Percentiles rank a stretch among this genome's conserved stretches.
These are phyloP conservation scores for Coranthus polyacanthus DNA, from an alignment of 2,797 vertebrate genomes.

Conservation along the genomic window DNA sequence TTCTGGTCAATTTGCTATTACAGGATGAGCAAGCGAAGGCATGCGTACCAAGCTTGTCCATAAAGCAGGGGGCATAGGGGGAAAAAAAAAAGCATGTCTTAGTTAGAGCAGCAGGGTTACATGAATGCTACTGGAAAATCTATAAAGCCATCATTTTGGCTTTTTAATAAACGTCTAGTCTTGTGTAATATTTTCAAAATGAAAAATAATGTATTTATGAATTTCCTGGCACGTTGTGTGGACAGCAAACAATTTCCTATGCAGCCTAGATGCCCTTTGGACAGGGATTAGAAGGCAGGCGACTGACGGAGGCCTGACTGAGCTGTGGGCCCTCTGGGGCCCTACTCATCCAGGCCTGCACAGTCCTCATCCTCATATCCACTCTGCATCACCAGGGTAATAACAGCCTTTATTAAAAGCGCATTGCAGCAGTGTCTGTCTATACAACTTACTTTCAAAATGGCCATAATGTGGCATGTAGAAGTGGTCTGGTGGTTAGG, in stretches of 20 bases:
- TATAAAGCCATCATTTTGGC: slow-evolving; percentile 85
- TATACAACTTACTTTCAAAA: slow-evolving; percentile 78
- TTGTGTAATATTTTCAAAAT: slow-evolving; percentile 87
- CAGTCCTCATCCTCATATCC: slow-evolving; percentile 79
- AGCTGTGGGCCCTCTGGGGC: slow-evolving; percentile 79
- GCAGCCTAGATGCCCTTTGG: slow-evolving; percentile 80
- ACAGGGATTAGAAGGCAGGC: slow-evolving; percentile 84
- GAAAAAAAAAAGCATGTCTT: slow-evolving; percentile 78
- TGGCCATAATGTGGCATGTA: slow-evolving; percentile 80
- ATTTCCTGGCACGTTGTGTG: slow-evolving; percentile 87
- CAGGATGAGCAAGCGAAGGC: slow-evolving; percentile 75
- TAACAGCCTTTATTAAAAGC: slow-evolving; percentile 89
- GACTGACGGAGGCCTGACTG: slow-evolving; percentile 80
- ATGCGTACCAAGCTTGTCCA: slow-evolving; percentile 73
- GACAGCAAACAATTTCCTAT: slow-evolving; percentile 89
- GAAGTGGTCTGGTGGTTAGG: slow-evolving; percentile 80
- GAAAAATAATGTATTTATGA: slow-evolving; percentile 89
- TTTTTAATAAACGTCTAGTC: slow-evolving; percentile 86
- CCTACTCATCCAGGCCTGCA: slow-evolving; percentile 75
- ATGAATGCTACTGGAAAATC: slow-evolving; percentile 82
- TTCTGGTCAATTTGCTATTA: slow-evolving; percentile 81
- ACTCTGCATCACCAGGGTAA: slow-evolving; percentile 82
- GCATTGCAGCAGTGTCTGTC: slow-evolving; percentile 80
- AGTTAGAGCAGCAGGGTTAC: slow-evolving; percentile 71
- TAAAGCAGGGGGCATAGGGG: slow-evolving; percentile 64